A percentile compares a stretch with the other conserved stretches of the same genome.
Conservation (phyloP, 2,797 vertebrate species). For the Enteromius fasciolatus region DNA sequence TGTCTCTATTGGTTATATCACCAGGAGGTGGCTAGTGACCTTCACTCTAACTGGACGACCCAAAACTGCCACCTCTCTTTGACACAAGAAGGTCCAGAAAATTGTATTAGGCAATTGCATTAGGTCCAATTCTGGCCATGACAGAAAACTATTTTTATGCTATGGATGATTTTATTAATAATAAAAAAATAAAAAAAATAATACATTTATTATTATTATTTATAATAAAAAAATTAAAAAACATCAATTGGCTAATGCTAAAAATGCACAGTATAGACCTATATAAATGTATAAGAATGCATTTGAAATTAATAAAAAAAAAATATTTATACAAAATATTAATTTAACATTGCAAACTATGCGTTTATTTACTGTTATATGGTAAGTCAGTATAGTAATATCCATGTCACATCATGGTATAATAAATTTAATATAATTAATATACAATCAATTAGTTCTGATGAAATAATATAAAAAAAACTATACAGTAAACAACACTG, state of each 20-base stretch:
- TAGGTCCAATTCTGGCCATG: neutral
- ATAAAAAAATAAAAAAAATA: neutral
- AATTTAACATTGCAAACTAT: neutral
- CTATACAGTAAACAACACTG: neutral
- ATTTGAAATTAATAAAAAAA: neutral
- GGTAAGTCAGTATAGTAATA: neutral
- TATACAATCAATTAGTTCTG: neutral
- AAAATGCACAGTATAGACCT: neutral
- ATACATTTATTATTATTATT: too few species aligned
- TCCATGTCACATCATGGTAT: neutral
- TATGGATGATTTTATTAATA: neutral
- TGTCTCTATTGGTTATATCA: constrained; percentile 61
- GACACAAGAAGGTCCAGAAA: neutral
- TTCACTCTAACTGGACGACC: constrained; percentile 67
- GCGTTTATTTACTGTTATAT: neutral
- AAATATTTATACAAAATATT: neutral
- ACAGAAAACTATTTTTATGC: neutral
- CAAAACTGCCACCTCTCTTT: constrained; percentile 13
- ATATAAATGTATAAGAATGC: neutral
- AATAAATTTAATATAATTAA: neutral
- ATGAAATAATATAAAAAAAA: neutral
- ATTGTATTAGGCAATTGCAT: neutral
- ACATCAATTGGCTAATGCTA: neutral
- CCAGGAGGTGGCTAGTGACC: constrained; percentile 58
- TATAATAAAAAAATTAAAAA: neutral